Evolutionary conservation across 2,888 invertebrate species (phyloP).

Genomic region (Sphaerophoria taeniata): DNA sequence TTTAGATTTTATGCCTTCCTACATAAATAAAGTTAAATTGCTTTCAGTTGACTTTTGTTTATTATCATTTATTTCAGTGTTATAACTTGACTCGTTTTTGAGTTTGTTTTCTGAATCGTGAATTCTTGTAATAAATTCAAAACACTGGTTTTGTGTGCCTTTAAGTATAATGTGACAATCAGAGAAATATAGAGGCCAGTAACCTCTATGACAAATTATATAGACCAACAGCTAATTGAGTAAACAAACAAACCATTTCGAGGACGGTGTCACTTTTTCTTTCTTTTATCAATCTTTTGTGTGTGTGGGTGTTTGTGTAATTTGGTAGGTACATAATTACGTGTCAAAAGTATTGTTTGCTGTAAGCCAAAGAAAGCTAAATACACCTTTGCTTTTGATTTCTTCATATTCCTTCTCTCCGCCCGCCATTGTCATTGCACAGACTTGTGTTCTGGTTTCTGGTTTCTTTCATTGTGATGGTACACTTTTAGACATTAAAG

Average conservation of each 20-base stretch:
- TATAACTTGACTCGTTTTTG: neutral
- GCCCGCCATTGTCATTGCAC: neutral
- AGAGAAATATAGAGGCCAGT: constrained; percentile 19
- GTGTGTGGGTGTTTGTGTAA: constrained; percentile 19
- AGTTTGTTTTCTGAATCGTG: constrained; percentile 36
- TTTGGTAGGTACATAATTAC: constrained; percentile 25
- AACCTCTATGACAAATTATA: constrained; percentile 41
- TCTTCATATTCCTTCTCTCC: neutral
- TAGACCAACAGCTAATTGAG: constrained; percentile 63
- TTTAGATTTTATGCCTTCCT: neutral
- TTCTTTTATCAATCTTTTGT: neutral
- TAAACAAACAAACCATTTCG: constrained; percentile 63
- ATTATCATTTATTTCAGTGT: constrained; percentile 49
- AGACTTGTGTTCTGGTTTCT: constrained; percentile 43
- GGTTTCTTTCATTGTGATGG: constrained; percentile 16
- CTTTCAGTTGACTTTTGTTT: constrained; percentile 27
- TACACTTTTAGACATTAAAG: constrained; percentile 37
- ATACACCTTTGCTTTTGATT: constrained; percentile 38
- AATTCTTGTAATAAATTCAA: constrained; percentile 37
- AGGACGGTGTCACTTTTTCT: constrained; percentile 29
- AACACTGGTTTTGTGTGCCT: neutral
- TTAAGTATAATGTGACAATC: neutral
- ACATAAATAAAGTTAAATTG: neutral
- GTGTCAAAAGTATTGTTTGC: constrained; percentile 43
- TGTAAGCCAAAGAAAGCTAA: constrained; percentile 27